Evolutionary conservation across 2,888 invertebrate species (phyloP).

Genomic region (Lampropteryx suffumata): DNA sequence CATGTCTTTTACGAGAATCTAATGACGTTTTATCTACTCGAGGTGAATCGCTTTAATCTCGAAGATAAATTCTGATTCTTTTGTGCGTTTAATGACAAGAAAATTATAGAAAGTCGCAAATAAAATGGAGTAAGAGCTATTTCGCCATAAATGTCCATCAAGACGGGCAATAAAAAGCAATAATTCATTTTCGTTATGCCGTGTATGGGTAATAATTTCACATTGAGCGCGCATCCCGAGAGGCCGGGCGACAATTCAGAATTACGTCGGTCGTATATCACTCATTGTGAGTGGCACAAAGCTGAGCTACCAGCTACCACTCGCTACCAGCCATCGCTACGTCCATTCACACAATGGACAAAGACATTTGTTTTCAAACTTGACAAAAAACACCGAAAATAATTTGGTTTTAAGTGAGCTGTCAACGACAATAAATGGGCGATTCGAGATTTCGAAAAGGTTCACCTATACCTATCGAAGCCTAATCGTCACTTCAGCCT

Average conservation of each 20-base stretch:
- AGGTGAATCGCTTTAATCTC: constrained; percentile 48
- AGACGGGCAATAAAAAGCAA: constrained; percentile 70
- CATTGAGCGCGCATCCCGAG: constrained; percentile 66
- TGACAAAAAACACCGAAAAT: constrained; percentile 69
- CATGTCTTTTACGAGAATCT: constrained; percentile 62
- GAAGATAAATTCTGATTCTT: constrained; percentile 35
- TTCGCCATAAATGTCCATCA: constrained; percentile 54
- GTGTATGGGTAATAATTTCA: constrained; percentile 79
- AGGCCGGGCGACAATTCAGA: constrained; percentile 73
- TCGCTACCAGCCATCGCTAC: constrained; percentile 65
- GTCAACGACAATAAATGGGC: constrained; percentile 64
- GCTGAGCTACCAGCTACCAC: constrained; percentile 71
- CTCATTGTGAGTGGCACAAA: constrained; percentile 80
- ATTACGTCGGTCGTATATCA: constrained; percentile 80
- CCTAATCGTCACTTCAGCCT: constrained; percentile 60
- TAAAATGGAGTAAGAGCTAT: constrained; percentile 50
- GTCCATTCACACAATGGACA: constrained; percentile 72
- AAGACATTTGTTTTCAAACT: constrained; percentile 79
- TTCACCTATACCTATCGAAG: constrained; percentile 35
- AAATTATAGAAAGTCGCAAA: constrained; percentile 35
- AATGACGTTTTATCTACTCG: constrained; percentile 59
- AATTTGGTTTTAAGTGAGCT: constrained; percentile 68
- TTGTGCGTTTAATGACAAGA: constrained; percentile 44
- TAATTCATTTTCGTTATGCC: constrained; percentile 82
- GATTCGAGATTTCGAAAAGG: constrained; percentile 40